Evolutionary conservation across 2,113 vertebrate species (phyloP).

Genomic region (Xenopus borealis): DNA sequence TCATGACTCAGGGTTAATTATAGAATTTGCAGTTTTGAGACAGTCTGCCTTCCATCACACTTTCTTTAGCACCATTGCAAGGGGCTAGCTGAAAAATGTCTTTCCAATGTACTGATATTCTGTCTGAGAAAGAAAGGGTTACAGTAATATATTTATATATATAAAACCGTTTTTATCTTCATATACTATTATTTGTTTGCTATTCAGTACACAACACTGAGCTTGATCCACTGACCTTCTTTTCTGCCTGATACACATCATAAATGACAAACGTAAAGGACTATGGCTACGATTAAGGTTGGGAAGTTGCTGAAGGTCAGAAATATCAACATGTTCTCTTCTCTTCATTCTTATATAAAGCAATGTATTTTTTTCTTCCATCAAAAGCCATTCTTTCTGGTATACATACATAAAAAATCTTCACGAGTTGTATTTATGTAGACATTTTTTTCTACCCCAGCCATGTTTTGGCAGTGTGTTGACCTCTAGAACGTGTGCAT

Average conservation of each 20-base stretch:
- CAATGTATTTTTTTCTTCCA: constrained; percentile 37
- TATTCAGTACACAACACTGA: constrained; percentile 37
- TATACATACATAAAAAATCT: constrained; percentile 51
- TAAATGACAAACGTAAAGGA: constrained; percentile 36
- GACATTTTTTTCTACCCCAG: constrained; percentile 45
- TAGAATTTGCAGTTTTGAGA: no score
- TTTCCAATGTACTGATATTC: no score
- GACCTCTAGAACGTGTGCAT: constrained; percentile 30
- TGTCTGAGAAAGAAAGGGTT: no score
- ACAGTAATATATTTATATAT: no score
- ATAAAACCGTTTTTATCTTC: neutral
- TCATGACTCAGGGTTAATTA: no score
- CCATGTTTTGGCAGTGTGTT: neutral
- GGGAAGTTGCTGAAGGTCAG: constrained; percentile 47
- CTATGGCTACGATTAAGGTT: constrained; percentile 9
- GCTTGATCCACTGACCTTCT: constrained; percentile 43
- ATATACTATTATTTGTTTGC: constrained; percentile 42
- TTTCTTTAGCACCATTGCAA: no score
- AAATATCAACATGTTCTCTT: constrained; percentile 47
- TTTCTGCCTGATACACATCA: constrained; percentile 5
- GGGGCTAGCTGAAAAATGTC: no score
- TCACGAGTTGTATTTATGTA: constrained; percentile 55
- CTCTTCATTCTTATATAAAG: constrained; percentile 41
- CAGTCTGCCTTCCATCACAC: no score
- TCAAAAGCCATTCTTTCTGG: constrained; percentile 30